Evolutionary conservation across 2,113 vertebrate species (phyloP).

Genomic region (Silurus meridionalis): DNA sequence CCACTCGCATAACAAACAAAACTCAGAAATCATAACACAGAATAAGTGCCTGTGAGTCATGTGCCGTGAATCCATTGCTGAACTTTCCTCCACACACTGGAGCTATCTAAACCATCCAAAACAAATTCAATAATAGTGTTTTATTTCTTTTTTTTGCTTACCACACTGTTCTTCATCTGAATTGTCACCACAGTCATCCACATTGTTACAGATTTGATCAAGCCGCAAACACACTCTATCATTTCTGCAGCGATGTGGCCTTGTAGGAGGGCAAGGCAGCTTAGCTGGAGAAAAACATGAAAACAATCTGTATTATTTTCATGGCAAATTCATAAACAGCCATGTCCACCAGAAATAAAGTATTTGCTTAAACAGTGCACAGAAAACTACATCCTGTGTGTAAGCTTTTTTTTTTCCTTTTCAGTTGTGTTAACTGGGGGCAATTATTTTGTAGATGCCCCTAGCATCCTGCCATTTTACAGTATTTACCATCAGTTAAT

Average conservation of each 20-base stretch:
- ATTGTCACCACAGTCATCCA: slow-evolving; percentile 95
- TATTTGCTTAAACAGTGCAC: background rate
- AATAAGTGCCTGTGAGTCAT: background rate
- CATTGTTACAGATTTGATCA: slow-evolving; percentile 87
- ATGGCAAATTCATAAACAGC: background rate
- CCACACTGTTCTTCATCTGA: slow-evolving; percentile 92
- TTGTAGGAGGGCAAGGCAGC: slow-evolving; percentile 87
- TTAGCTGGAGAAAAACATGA: slow-evolving; percentile 75
- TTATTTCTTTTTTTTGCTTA: slow-evolving; percentile 62
- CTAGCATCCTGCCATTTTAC: background rate
- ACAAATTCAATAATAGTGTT: background rate
- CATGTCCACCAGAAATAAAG: background rate
- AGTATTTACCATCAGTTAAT: background rate
- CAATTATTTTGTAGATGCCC: background rate
- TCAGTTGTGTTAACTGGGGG: background rate
- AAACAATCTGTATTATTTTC: background rate
- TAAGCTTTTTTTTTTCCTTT: background rate
- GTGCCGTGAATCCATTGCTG: background rate
- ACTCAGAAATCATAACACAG: background rate
- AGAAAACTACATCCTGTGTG: background rate
- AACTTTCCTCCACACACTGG: background rate
- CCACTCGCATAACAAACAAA: background rate
- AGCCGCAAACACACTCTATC: slow-evolving; percentile 85
- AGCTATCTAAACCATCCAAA: background rate
- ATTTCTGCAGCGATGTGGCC: slow-evolving; percentile 87